Evolutionary conservation across 2,797 vertebrate genomes (phyloP), one percentile per base, ranked within the genome.

Genomic region (Botia almorhae): DNA sequence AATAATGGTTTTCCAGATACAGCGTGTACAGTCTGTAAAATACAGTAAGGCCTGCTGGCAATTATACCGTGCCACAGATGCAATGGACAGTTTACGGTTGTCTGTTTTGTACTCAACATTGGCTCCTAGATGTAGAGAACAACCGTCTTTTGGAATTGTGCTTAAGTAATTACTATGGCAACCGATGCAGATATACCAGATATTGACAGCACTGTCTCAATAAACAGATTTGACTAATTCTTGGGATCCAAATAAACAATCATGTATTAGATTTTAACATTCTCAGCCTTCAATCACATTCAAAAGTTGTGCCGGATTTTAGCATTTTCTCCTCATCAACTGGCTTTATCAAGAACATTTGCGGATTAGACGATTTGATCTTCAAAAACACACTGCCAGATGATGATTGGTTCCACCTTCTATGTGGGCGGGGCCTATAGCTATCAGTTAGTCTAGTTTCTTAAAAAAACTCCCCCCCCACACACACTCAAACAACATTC

Each of bases 281-380:
- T 23, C 60, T 29, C 13, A 60, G 39, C 74, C 29, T 43, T 46
- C 46, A 21, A 29, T 14, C 46, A 17, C 26, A 68, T 56, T 76
- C 13, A 56, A 21, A 61, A 60, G 64, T 51, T 74, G 36, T 19
- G 2, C n/a, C 11, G n/a, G 21, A 58, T 68, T 29, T 61, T 61
- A 65, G 29, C 19, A 14, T 65, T 46, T 61, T 56, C 56, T 23
- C 56, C 56, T 71, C n/a, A 67, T 76, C 61, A 48, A 29, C 21
- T 16, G 7, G 61, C 61, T 61, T 79, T 26, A 78, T 61, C 23
- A n/a, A 51, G 43, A 72, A 64, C 72, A 10, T 53, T n/a, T 50
- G 43, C 17, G 23, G 43, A 46, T 78, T 78, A 78, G 71, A 71
- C 61, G n/a, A 46, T 53, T 58, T 58, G 29, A 69, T 12, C 67